These are phyloP conservation scores for Leucophenga maculata DNA, from an alignment of 2,888 invertebrate species.

Conservation along the genomic window DNA sequence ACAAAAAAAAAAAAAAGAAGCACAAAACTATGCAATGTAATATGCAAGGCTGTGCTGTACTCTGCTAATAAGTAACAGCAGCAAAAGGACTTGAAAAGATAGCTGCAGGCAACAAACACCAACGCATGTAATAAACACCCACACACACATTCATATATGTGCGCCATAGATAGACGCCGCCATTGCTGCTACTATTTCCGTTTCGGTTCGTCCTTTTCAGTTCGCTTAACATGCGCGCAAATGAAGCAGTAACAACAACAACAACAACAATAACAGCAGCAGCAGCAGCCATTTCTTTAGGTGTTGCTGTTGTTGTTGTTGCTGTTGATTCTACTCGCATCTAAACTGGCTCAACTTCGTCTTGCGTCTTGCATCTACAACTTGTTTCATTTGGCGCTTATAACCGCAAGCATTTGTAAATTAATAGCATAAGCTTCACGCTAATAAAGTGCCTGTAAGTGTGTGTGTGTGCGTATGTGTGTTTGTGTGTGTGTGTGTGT, in stretches of 20 bases:
- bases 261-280: no score
- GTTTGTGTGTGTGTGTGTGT: constrained; percentile 11
- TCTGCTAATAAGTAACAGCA: constrained; percentile 1
- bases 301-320: no score
- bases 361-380: no score
- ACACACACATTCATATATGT: not conserved
- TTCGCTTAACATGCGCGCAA: no score
- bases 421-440: constrained; percentile 11
- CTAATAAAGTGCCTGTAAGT: constrained; percentile 9
- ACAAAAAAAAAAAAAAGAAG: not conserved
- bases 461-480: constrained; percentile 42
- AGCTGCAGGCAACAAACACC: not conserved
- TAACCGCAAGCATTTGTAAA: constrained; percentile 16
- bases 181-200: not conserved
- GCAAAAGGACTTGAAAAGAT: not conserved
- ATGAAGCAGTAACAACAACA: no score
- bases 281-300: no score
- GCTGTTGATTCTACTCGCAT: no score
- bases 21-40: constrained; percentile 8
- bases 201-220: no score
- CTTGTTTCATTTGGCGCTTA: not conserved
- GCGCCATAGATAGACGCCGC: not conserved
- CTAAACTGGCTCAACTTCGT: no score
- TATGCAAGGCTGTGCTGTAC: not conserved
- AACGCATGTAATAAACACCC: not conserved